Conservation (phyloP, 2,797 vertebrate species). For the Garrulus glandarius region DNA sequence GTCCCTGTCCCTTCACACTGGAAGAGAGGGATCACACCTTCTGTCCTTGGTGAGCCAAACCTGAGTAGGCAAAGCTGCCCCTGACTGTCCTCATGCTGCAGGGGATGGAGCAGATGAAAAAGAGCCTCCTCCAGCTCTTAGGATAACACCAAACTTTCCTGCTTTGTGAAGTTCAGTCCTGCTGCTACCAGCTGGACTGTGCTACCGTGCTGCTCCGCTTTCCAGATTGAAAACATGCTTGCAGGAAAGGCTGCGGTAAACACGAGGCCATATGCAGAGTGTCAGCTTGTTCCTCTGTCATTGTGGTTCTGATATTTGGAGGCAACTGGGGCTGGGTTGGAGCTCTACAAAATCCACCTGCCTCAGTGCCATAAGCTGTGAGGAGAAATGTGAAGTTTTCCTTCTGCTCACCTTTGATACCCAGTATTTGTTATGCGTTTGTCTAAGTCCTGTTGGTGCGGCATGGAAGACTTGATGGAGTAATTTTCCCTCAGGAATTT, state of each 20-base stretch:
- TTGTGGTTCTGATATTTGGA: constrained; percentile 10
- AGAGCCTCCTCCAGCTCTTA: not conserved
- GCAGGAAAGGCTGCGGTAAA: not conserved
- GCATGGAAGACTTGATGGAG: not conserved
- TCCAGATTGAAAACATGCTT: not conserved
- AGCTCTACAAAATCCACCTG: constrained; percentile 56
- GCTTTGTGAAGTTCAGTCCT: not conserved
- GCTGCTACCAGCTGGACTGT: not conserved
- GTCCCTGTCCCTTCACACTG: not conserved
- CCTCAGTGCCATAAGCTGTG: not conserved
- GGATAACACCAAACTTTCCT: not conserved
- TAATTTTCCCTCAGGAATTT: not conserved
- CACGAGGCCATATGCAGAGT: not conserved
- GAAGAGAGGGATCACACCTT: not conserved
- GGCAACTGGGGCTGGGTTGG: not conserved
- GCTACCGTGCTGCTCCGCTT: not conserved
- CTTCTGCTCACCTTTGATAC: not conserved
- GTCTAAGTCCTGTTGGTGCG: not conserved
- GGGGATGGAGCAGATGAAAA: not conserved
- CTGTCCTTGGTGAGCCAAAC: not conserved
- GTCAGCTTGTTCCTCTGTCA: constrained; percentile 13
- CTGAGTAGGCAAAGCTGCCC: not conserved
- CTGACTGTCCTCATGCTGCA: not conserved
- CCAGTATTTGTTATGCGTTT: not conserved
- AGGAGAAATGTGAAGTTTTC: constrained; percentile 1